These are phyloP conservation scores for Coracopsis vasa DNA, from an alignment of 2,113 vertebrate species.

Conservation along the genomic window DNA sequence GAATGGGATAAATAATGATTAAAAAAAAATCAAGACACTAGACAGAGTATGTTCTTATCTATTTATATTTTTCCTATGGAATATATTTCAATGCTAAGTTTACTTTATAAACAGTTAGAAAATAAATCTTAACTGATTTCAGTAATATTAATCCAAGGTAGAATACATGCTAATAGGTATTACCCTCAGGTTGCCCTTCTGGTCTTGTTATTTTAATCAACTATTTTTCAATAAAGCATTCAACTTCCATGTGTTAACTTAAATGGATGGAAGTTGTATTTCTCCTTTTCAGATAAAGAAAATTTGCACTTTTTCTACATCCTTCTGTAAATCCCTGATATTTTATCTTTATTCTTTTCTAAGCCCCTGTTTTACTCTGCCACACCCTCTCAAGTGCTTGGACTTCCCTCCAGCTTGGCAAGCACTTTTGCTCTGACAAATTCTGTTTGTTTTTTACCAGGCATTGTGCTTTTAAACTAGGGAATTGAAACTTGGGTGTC, in stretches of 20 bases:
- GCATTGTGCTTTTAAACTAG: not conserved
- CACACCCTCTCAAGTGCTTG: not conserved
- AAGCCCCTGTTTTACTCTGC: not conserved
- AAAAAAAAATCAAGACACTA: not conserved
- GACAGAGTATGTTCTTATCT: not conserved
- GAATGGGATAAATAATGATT: not conserved
- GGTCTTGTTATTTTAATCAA: not conserved
- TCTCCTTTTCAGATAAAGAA: not conserved
- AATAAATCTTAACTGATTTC: not conserved
- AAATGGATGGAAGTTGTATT: not conserved
- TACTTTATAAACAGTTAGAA: not conserved
- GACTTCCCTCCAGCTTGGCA: not conserved
- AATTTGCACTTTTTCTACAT: not conserved
- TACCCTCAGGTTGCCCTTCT: not conserved
- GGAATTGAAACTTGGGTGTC: not conserved
- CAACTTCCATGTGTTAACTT: not conserved
- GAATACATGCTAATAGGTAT: not conserved
- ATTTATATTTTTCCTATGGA: not conserved
- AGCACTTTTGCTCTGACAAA: not conserved
- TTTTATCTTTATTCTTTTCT: not conserved
- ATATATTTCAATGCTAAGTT: not conserved
- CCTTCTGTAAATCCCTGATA: not conserved
- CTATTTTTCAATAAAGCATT: not conserved
- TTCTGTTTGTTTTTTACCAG: not conserved
- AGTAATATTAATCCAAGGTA: not conserved